phyloP scores from a whole-genome alignment of 1,140 invertebrate species.

The Brachionus manjavacas region DNA sequence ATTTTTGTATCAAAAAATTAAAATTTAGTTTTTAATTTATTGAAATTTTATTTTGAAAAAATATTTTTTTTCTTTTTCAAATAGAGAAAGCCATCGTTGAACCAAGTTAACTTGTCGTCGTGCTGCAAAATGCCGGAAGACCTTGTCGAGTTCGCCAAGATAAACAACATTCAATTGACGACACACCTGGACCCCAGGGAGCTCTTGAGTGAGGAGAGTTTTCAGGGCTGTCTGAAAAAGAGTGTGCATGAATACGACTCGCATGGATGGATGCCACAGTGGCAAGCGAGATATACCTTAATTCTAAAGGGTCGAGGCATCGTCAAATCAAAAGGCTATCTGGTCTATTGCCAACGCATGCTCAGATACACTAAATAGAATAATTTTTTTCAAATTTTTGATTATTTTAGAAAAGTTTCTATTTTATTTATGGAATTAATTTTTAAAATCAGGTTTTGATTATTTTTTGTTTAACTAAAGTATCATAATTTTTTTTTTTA shows the following conservation, averaged over 20 bases:
- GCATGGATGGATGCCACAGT: constrained; percentile 39
- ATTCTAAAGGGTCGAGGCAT: constrained; percentile 83
- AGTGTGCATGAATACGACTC: constrained; percentile 48
- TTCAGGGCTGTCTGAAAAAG: constrained; percentile 51
- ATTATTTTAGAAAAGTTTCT: not conserved
- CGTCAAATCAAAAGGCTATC: constrained; percentile 76
- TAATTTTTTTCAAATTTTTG: not conserved
- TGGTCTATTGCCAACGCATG: constrained; percentile 56
- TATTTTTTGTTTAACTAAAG: too few relatives aligned
- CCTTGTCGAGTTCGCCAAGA: constrained; percentile 79
- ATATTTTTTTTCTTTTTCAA: not conserved
- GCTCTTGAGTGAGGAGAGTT: constrained; percentile 62
- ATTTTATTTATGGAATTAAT: not conserved
- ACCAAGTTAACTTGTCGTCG: constrained; percentile 88
- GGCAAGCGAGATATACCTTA: constrained; percentile 70
- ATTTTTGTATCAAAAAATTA: not conserved
- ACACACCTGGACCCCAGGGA: constrained; percentile 88
- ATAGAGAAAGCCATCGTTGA: constrained; percentile 76
- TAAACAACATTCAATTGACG: constrained; percentile 82
- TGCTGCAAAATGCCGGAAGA: constrained; percentile 90
- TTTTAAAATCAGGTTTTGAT: too few relatives aligned
- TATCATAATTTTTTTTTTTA: too few relatives aligned
- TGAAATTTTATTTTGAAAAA: not conserved
- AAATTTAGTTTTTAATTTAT: not conserved
- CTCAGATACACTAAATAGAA: constrained; percentile 19